phyloP scores from a whole-genome alignment of 2,113 vertebrate genomes.

The Psephotus haematonotus region DNA sequence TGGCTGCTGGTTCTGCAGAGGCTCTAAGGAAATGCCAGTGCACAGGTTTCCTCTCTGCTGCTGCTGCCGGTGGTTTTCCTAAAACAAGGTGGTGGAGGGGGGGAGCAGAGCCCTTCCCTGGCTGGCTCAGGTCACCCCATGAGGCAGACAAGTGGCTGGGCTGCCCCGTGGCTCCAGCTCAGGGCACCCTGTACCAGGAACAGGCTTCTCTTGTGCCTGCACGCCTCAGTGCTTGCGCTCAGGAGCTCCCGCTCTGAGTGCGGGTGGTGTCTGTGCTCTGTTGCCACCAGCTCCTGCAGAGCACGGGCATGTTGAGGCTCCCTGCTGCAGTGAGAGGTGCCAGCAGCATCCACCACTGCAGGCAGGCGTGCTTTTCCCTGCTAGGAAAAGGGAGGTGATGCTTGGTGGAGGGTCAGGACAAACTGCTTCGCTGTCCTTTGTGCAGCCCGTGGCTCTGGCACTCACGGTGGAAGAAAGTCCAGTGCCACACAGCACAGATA shows the following conservation, averaged over 20 bases:
- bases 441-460: fast-evolving
- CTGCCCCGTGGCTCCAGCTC: background rate
- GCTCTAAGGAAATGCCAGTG: no score
- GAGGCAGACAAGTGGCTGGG: background rate
- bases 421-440: background rate
- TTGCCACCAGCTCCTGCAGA: no score
- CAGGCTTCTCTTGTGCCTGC: background rate
- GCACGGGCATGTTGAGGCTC: fast-evolving
- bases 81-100: background rate
- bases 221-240: background rate
- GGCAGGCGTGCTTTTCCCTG: background rate
- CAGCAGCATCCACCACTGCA: fast-evolving
- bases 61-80: background rate
- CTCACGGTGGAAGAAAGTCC: no score
- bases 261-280: background rate
- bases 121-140: background rate
- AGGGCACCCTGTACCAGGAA: background rate
- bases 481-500: background rate
- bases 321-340: background rate
- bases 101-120: background rate
- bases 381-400: fast-evolving
- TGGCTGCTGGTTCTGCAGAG: background rate
- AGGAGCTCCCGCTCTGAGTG: background rate
- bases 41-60: background rate
- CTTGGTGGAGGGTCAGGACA: background rate